phyloP scores from a whole-genome alignment of 2,888 invertebrate genomes.

The Spicauda simplicius region DNA sequence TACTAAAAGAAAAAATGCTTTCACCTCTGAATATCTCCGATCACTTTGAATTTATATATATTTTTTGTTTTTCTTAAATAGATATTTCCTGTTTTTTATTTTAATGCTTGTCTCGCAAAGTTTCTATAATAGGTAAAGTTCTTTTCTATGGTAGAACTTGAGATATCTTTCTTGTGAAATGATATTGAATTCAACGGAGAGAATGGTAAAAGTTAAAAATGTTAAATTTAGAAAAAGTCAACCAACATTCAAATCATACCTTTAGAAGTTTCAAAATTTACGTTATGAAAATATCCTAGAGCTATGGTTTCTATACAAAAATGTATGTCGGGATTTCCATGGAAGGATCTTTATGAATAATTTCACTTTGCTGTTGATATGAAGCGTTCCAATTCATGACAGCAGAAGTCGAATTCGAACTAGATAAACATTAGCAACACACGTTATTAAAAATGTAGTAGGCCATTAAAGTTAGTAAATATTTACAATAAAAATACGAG shows the following conservation, averaged over 20 bases:
- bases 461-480: constrained; percentile 80
- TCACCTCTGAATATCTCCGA: neutral
- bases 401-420: constrained; percentile 70
- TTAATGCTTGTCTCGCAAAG: neutral
- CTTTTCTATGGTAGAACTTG: no score
- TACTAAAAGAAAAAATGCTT: neutral
- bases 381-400: constrained; percentile 51
- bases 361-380: constrained; percentile 48
- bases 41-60: neutral
- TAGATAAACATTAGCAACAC: constrained; percentile 75
- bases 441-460: constrained; percentile 72
- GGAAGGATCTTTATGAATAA: neutral
- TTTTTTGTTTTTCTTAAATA: no score
- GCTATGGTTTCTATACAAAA: neutral
- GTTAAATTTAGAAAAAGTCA: no score
- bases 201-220: no score
- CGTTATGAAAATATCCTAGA: neutral
- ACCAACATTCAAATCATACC: no score
- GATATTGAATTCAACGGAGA: no score
- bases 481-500: constrained; percentile 80
- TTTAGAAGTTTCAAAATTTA: no score
- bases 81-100: neutral
- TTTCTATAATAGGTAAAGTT: no score
- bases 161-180: no score
- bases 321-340: neutral